Percentiles rank a stretch among this genome's conserved stretches.
These are phyloP conservation scores for Nemurella pictetii DNA, from an alignment of 2,888 invertebrate species.

Conservation along the genomic window DNA sequence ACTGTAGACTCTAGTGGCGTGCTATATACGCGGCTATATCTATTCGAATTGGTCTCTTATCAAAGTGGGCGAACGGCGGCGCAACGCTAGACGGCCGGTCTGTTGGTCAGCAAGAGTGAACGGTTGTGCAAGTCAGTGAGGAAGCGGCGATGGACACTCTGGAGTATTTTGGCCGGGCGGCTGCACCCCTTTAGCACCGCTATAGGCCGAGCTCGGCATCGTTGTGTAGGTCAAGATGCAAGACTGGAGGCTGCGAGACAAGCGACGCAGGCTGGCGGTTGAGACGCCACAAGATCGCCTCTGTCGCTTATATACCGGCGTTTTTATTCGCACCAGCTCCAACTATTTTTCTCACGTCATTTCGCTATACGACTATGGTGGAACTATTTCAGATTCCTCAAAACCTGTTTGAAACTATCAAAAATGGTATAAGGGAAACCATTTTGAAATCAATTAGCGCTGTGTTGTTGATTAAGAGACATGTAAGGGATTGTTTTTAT, in stretches of 20 bases:
- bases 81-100: too few relatives aligned
- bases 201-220: neutral
- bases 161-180: conserved; percentile 13
- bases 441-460: neutral
- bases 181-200: too few relatives aligned
- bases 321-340: neutral
- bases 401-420: neutral
- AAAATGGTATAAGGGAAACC: neutral
- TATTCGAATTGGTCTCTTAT: too few relatives aligned
- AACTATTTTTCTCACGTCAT: neutral
- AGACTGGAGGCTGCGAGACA: conserved; percentile 22
- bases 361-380: neutral
- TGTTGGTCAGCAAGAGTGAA: too few relatives aligned
- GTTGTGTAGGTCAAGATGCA: conserved; percentile 1
- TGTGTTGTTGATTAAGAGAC: neutral
- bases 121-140: too few relatives aligned
- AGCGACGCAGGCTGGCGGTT: too few relatives aligned
- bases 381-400: neutral
- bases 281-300: too few relatives aligned
- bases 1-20: conserved; percentile 20
- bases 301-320: too few relatives aligned
- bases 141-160: neutral
- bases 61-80: too few relatives aligned
- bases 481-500: neutral
- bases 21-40: too few relatives aligned